These are phyloP conservation scores for Diplolepis rosae DNA, from an alignment of 2,888 invertebrate species.

Conservation along the genomic window DNA sequence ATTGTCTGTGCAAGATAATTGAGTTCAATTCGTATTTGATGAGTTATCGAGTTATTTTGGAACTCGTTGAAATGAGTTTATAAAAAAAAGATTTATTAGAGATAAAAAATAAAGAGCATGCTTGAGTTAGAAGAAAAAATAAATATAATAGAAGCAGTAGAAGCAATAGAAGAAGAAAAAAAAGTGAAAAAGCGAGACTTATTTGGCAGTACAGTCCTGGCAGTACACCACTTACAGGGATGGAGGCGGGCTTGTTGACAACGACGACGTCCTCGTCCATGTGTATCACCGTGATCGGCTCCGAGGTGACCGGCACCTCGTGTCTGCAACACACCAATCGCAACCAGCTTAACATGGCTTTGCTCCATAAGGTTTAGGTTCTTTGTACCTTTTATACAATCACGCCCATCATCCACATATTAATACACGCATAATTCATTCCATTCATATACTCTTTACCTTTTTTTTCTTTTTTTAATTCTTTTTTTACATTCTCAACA, in stretches of 20 bases:
- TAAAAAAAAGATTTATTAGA: no score
- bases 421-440: neutral
- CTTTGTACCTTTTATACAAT: conserved; percentile 40
- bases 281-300: conserved; percentile 97
- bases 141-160: neutral
- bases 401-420: conserved; percentile 7
- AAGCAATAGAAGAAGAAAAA: neutral
- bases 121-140: neutral
- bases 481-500: no score
- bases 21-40: neutral
- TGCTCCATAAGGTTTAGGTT: conserved; percentile 52
- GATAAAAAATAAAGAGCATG: neutral
- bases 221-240: conserved; percentile 97
- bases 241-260: conserved; percentile 99
- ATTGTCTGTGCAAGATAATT: neutral
- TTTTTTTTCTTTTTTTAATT: conserved; percentile 11
- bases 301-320: conserved; percentile 98
- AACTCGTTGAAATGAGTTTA: no score
- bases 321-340: conserved; percentile 86
- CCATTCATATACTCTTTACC: neutral
- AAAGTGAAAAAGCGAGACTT: conserved; percentile 41
- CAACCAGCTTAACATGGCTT: conserved; percentile 74
- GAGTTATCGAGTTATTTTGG: no score
- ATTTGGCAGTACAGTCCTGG: conserved; percentile 73
- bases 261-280: conserved; percentile 99